Evolutionary conservation across 2,113 vertebrate genomes (phyloP).

Genomic region (Egretta garzetta): DNA sequence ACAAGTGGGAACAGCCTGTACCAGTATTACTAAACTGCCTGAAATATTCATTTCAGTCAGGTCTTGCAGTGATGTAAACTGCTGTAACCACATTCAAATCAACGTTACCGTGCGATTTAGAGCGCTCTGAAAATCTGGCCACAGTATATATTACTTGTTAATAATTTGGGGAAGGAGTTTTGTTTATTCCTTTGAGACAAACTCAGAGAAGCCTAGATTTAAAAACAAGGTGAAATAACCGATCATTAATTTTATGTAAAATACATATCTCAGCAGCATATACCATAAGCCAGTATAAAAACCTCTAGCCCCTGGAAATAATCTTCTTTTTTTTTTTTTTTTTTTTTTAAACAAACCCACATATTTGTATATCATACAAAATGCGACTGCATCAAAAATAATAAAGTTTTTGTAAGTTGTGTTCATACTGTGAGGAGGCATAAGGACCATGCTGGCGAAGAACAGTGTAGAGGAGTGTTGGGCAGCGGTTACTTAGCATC

Average conservation of each 20-base stretch:
- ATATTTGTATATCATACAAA: background rate
- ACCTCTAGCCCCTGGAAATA: background rate
- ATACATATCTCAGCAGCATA: background rate
- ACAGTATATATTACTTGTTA: background rate
- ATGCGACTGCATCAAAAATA: background rate
- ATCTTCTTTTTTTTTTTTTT: background rate
- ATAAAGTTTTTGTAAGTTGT: background rate
- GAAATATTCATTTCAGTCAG: slow-evolving; percentile 9
- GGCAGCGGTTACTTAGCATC: background rate
- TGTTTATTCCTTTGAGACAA: background rate
- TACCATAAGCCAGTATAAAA: background rate
- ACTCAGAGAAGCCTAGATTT: background rate
- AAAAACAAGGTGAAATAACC: background rate
- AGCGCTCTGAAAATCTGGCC: background rate
- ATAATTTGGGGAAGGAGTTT: background rate
- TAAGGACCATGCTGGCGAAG: background rate
- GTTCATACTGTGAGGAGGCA: background rate
- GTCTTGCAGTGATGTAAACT: background rate
- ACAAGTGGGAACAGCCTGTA: slow-evolving; percentile 29
- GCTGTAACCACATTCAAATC: background rate
- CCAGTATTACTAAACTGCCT: background rate
- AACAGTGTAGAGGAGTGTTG: fast-evolving
- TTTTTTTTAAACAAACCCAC: background rate
- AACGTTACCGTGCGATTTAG: background rate
- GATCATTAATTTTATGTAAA: background rate